These are phyloP conservation scores for Channa argus DNA, from an alignment of 2,113 vertebrate species.

Conservation along the genomic window DNA sequence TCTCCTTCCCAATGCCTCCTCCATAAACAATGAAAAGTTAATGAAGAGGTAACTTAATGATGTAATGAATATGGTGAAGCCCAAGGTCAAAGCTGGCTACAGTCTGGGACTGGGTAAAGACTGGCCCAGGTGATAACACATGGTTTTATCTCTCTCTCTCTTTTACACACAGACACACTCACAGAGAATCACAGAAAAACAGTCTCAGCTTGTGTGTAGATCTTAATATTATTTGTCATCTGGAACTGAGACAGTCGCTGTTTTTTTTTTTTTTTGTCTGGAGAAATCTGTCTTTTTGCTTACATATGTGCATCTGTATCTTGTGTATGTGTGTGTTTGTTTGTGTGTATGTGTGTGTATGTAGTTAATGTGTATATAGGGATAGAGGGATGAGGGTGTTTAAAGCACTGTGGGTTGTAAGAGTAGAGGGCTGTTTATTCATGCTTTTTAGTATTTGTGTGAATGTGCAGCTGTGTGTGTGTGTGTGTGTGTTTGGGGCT, in stretches of 20 bases:
- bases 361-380: conserved; percentile 5
- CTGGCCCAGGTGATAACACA: conserved; percentile 67
- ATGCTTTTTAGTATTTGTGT: conserved; percentile 29
- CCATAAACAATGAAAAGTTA: conserved; percentile 90
- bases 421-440: conserved; percentile 26
- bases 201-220: conserved; percentile 14
- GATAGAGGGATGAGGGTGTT: conserved; percentile 19
- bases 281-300: conserved; percentile 11
- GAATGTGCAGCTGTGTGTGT: conserved; percentile 45
- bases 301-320: conserved; percentile 18
- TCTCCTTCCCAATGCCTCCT: conserved; percentile 66
- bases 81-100: conserved; percentile 84
- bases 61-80: conserved; percentile 86
- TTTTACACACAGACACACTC: background rate
- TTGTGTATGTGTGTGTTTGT: background rate
- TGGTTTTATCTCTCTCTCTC: conserved; percentile 43
- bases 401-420: conserved; percentile 42
- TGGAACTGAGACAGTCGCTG: conserved; percentile 25
- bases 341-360: conserved; percentile 10
- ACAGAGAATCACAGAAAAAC: conserved; percentile 3
- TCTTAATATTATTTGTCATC: conserved; percentile 44
- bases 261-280: conserved; percentile 28
- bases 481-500: conserved; percentile 47
- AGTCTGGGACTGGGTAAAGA: conserved; percentile 67
- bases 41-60: conserved; percentile 90